Base-by-base conservation (phyloP, 2,113 vertebrate genomes). In the Pelvicachromis taeniatus region DNA sequence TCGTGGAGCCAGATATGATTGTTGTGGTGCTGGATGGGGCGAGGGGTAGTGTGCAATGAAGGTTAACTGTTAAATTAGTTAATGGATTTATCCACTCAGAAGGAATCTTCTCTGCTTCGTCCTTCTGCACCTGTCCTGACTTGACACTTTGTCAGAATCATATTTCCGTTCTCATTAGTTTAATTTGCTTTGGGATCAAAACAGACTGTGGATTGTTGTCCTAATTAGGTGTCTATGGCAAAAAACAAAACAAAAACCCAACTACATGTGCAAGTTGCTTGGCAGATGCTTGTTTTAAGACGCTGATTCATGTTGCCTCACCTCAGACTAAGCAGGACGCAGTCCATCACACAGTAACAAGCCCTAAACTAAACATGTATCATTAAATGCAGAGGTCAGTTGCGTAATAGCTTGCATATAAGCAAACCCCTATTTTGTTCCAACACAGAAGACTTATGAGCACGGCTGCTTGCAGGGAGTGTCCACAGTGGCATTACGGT, bases 11-110 rank as follows among this genome's bases (percentile, higher is more conserved):
- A 21, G 82, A 86, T 78, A 61, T 78, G n/a, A 54, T 38, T 86
- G 82, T 40, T 33, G 50, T 63, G 68, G 56, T 19, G 70, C 4
- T 52, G 81, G 40, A 33, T 48, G 70, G 50, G 38, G 56, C 29
- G 48, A 50, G 65, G 56, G 77, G 87, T 65, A 63, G 82, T 78
- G 87, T 83, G 78, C 85, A 89, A 85, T 89, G 90, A 94, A 87
- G 89, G 17, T 14, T 75, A 75, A 82, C 82, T 89, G 82, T 91
- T 91, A 83, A 92, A 93, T 88, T 88, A 58, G 78, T 88, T 89
- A 93, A 95, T 90, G 91, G 88, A 90, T 92, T 92, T 82, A 90
- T 94, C 93, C 94, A 92, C 82, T 88, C 87, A 56, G 88, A 81
- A 77, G 42, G 70, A 91, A 17, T 73, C 33, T 56, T 81, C 55